phyloP scores from a whole-genome alignment of 2,888 invertebrate genomes.

The Colletes collaris region DNA sequence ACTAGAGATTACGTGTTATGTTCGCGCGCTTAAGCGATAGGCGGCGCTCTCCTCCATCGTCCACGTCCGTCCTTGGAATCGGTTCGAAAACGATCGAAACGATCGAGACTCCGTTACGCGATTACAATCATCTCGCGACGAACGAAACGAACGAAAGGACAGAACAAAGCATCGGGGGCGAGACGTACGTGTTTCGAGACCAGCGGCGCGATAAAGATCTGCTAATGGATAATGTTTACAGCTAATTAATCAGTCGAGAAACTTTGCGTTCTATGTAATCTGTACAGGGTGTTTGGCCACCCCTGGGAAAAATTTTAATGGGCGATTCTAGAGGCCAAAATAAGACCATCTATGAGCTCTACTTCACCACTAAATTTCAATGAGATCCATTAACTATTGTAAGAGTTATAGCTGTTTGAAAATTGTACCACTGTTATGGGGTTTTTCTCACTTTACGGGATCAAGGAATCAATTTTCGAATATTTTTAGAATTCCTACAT shows the following conservation, averaged over 20 bases:
- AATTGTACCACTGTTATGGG: too few species aligned
- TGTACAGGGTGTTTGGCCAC: too few species aligned
- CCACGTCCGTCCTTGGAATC: slow-evolving; percentile 7
- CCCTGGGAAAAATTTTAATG: too few species aligned
- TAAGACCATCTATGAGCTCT: too few species aligned
- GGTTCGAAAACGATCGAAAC: neutral
- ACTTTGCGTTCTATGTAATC: neutral
- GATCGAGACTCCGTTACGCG: neutral
- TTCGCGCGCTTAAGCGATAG: slow-evolving; percentile 11
- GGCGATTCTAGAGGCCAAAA: too few species aligned
- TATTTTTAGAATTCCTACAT: too few species aligned
- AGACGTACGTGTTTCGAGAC: slow-evolving; percentile 3
- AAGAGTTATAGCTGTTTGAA: too few species aligned
- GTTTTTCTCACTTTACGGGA: too few species aligned
- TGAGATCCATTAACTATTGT: too few species aligned
- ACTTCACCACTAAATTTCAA: too few species aligned
- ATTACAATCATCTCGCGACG: neutral
- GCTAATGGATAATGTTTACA: neutral
- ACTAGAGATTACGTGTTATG: slow-evolving; percentile 66
- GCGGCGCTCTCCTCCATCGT: slow-evolving; percentile 8
- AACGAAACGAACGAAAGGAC: neutral
- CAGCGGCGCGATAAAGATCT: neutral
- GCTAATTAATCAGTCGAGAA: slow-evolving; percentile 12
- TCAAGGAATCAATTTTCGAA: too few species aligned
- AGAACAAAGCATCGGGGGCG: neutral